Evolutionary conservation across 2,888 invertebrate species (phyloP), one percentile per base, ranked within the genome.

Genomic region (Peribatodes rhomboidaria): DNA sequence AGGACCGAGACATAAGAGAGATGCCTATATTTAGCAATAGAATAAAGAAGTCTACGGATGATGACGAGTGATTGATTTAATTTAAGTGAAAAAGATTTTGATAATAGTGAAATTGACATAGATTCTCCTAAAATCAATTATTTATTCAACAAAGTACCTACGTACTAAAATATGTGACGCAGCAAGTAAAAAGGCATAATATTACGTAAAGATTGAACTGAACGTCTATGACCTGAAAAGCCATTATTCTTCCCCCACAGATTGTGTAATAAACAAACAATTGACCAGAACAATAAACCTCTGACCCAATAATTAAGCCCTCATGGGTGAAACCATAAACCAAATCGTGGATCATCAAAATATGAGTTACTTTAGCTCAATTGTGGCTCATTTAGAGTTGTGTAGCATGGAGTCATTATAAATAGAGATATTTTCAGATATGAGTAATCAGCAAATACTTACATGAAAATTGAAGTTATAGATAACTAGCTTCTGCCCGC

Each of bases 281-380:
- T 70, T 68, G 68, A 63, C 68, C 67, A 31, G 50, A 72, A 68
- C 69, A 72, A 73, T 76, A 77, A 79, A 80, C 76, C 75, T 76
- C 61, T 78, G 78, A 78, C 78, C 77, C 68, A 52, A 70, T 73
- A 72, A 79, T 78, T 68, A 70, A 76, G 68, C 75, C 73, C 70
- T 54, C 71, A 76, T 66, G 64, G 69, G 61, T 67, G 65, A 74
- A 74, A 74, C 69, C 64, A 74, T 79, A 71, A 77, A 71, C 69
- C 62, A 60, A 59, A 77, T 74, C 76, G 64, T 82, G 78, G 81
- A 83, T 69, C 65, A 73, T 72, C 67, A 67, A 72, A 71, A 64
- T 49, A 68, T 54, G 49, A 55, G 63, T 63, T 58, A 42, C 44
- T 54, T 49, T 44, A 33, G 49, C 44, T 58, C 54, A 61, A 61